phyloP scores from a whole-genome alignment of 2,797 vertebrate genomes.

The Acanthurus lineatus region DNA sequence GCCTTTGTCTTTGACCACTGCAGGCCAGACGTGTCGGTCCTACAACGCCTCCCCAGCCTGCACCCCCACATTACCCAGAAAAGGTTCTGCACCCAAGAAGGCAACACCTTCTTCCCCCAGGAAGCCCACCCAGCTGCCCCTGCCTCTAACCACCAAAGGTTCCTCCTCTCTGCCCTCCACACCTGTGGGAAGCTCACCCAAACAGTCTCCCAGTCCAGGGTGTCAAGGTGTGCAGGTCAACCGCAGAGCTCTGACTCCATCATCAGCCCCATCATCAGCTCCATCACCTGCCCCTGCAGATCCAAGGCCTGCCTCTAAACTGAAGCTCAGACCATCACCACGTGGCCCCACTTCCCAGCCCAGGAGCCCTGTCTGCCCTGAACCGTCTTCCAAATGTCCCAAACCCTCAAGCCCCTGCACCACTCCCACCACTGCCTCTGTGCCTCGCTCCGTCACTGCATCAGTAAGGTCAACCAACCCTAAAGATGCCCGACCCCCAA shows the following conservation, averaged over 20 bases:
- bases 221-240: conserved; percentile 5
- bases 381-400: conserved; percentile 81
- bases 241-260: conserved; percentile 64
- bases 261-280: conserved; percentile 26
- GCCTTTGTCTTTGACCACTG: conserved; percentile 35
- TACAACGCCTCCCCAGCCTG: conserved; percentile 72
- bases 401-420: conserved; percentile 70
- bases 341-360: conserved; percentile 67
- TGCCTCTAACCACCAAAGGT: conserved; percentile 62
- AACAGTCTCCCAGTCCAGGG: conserved; percentile 37
- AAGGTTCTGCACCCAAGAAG: conserved; percentile 86
- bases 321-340: conserved; percentile 67
- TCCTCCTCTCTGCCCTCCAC: conserved; percentile 62
- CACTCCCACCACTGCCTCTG: conserved; percentile 48
- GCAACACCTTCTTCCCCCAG: conserved; percentile 52
- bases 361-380: conserved; percentile 85
- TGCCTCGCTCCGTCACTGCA: conserved; percentile 64
- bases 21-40: conserved; percentile 65
- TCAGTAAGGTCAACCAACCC: conserved; percentile 30
- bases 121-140: conserved; percentile 79
- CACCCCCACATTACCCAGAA: conserved; percentile 82
- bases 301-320: conserved; percentile 49
- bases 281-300: neutral
- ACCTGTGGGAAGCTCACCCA: conserved; percentile 51
- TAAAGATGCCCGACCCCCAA: conserved; percentile 66